phyloP scores from a whole-genome alignment of 2,797 vertebrate species.

The Sebastes dallii region DNA sequence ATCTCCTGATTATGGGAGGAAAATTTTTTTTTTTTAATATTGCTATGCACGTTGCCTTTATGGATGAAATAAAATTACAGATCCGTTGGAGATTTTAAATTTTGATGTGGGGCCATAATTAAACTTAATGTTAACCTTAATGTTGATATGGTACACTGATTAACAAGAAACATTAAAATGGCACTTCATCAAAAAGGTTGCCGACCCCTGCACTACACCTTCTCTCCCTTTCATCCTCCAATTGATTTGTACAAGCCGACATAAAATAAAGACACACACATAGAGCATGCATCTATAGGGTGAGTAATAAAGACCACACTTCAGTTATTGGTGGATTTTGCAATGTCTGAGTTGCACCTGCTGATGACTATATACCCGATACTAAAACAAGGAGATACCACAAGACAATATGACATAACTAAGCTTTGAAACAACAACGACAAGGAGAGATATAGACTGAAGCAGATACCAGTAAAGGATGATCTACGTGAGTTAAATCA shows the following conservation, averaged over 20 bases:
- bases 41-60: not conserved
- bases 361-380: not conserved
- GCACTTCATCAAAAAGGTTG: not conserved
- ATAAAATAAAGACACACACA: not conserved
- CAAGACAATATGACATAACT: not conserved
- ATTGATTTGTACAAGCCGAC: conserved; percentile 1
- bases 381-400: not conserved
- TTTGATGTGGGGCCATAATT: not conserved
- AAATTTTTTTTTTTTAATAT: not conserved
- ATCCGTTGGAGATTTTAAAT: not conserved
- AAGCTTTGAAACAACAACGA: conserved; percentile 11
- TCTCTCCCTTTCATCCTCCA: conserved; percentile 1
- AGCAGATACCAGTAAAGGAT: conserved; percentile 9
- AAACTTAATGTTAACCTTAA: not conserved
- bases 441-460: not conserved
- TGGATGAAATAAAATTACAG: not conserved
- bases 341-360: not conserved
- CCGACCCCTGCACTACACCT: not conserved
- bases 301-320: not conserved
- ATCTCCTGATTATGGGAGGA: no score
- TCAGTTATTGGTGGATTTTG: not conserved
- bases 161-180: not conserved
- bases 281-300: not conserved
- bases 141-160: no score
- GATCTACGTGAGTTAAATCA: conserved; percentile 1